Evolutionary conservation across 2,888 invertebrate genomes (phyloP).

Genomic region (Agriotes lineatus): DNA sequence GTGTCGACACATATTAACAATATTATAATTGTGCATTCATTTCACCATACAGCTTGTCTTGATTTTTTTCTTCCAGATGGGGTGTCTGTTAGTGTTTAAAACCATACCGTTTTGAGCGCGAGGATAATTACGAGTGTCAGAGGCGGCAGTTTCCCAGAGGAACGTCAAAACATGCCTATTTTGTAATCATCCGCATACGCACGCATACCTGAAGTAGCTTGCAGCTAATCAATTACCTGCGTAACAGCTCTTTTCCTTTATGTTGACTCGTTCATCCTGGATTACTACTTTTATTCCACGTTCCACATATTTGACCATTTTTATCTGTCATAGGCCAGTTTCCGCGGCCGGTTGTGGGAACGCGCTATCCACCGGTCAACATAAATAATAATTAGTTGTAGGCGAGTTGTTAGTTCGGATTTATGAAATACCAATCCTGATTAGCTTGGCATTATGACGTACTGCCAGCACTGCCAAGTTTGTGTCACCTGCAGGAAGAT

Average conservation of each 20-base stretch:
- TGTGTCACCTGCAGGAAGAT: not conserved
- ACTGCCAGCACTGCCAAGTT: conserved; percentile 5
- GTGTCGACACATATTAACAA: no score
- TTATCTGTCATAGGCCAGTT: conserved; percentile 24
- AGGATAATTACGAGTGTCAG: no score
- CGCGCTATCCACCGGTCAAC: conserved; percentile 32
- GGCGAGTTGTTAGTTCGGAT: conserved; percentile 46
- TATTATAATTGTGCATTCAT: no score
- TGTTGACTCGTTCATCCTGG: conserved; percentile 27
- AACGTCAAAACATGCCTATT: no score
- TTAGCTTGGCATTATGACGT: conserved; percentile 41
- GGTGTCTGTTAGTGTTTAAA: no score
- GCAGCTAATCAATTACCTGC: conserved; percentile 29
- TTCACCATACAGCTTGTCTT: no score
- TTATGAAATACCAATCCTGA: conserved; percentile 45
- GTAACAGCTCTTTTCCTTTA: conserved; percentile 26
- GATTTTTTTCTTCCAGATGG: no score
- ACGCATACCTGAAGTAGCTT: conserved; percentile 6
- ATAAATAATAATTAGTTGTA: conserved; percentile 48
- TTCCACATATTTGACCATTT: conserved; percentile 21
- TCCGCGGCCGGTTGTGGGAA: conserved; percentile 40
- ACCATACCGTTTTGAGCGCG: no score
- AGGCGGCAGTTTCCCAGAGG: no score
- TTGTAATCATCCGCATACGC: no score
- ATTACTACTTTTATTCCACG: conserved; percentile 22